phyloP scores from a whole-genome alignment of 2,888 invertebrate genomes.

The Macrostomum cliftonense region DNA sequence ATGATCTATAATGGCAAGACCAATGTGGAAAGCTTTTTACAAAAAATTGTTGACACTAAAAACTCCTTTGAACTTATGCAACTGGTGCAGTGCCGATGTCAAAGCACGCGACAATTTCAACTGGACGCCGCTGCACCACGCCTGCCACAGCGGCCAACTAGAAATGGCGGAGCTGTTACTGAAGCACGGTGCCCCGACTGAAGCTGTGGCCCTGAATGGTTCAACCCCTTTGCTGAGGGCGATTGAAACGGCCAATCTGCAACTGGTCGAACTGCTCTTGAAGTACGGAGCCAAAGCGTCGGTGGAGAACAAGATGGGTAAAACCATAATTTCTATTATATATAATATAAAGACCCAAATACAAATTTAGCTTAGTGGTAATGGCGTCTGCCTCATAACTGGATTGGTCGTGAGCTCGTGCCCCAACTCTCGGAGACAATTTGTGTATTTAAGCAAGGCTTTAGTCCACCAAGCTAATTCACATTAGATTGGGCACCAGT shows the following conservation, averaged over 20 bases:
- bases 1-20: too few relatives aligned
- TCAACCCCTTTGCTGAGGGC: slow-evolving; percentile 36
- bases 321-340: neutral
- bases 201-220: slow-evolving; percentile 31
- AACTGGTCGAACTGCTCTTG: slow-evolving; percentile 30
- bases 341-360: too few relatives aligned
- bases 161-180: slow-evolving; percentile 32
- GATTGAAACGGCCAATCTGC: slow-evolving; percentile 31
- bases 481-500: too few relatives aligned
- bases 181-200: slow-evolving; percentile 29
- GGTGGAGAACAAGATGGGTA: slow-evolving; percentile 34
- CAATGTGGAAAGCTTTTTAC: too few relatives aligned
- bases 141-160: slow-evolving; percentile 33
- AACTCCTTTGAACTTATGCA: too few relatives aligned
- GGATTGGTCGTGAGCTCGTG: too few relatives aligned
- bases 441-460: too few relatives aligned
- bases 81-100: slow-evolving; percentile 23
- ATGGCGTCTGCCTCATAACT: too few relatives aligned
- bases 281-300: slow-evolving; percentile 29
- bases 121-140: slow-evolving; percentile 38
- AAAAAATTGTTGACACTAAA: too few relatives aligned
- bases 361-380: too few relatives aligned
- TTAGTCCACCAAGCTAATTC: too few relatives aligned
- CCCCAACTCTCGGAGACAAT: too few relatives aligned
- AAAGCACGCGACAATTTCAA: slow-evolving; percentile 36